A percentile compares a stretch with the other conserved stretches of the same genome.
These are phyloP conservation scores for Suncus etruscus DNA, from an alignment of 2,113 vertebrate genomes.

Conservation along the genomic window DNA sequence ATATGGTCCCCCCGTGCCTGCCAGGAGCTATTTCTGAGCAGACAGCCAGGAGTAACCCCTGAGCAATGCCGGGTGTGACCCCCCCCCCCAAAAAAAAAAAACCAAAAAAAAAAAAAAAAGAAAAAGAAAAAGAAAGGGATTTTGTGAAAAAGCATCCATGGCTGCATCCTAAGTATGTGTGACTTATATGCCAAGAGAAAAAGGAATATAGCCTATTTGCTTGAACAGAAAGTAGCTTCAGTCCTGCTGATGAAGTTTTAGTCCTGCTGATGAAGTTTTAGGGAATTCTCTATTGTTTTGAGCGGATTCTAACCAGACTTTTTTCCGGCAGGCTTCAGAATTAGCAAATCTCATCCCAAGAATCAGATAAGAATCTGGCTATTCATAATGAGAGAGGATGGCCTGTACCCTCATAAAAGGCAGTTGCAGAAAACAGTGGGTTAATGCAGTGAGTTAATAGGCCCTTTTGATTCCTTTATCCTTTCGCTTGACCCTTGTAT, in stretches of 20 bases:
- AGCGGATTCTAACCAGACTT: not conserved
- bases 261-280: slow-evolving; percentile 31
- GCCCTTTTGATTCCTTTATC: slow-evolving; percentile 45
- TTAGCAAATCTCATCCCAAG: not conserved
- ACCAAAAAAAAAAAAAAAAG: no score
- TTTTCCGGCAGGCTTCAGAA: slow-evolving; percentile 20
- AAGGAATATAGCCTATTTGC: not conserved
- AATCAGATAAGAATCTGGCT: slow-evolving; percentile 22
- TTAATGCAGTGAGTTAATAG: slow-evolving; percentile 1
- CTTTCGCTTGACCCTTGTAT: not conserved
- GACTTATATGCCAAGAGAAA: not conserved
- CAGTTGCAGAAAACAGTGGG: not conserved
- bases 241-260: slow-evolving; percentile 25
- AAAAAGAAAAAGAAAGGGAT: not conserved
- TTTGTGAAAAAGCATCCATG: not conserved
- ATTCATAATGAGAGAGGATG: slow-evolving; percentile 7
- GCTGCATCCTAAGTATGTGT: not conserved
- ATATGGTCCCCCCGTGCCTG: no score
- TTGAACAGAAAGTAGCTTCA: not conserved
- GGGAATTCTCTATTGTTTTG: slow-evolving; percentile 18
- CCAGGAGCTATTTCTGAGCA: no score
- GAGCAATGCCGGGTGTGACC: no score
- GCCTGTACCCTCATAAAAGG: slow-evolving; percentile 35
- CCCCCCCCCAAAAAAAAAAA: no score
- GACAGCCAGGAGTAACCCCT: no score